These are phyloP conservation scores for Galaxias olidus DNA, from an alignment of 2,797 vertebrate genomes.

Conservation along the genomic window DNA sequence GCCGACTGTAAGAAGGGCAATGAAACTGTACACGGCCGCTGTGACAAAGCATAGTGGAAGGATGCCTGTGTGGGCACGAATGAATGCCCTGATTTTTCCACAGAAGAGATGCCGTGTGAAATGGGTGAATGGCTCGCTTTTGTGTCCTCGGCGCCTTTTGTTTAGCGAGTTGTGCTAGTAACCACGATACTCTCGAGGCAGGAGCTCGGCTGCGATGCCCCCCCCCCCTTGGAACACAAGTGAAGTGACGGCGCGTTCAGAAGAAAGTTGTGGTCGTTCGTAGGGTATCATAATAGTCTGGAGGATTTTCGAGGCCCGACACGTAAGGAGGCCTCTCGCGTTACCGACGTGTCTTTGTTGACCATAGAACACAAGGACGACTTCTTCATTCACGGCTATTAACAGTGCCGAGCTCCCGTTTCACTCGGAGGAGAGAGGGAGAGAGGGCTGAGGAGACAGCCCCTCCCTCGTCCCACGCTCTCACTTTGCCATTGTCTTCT, in stretches of 20 bases:
- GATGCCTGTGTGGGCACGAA: conserved; percentile 38
- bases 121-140: conserved; percentile 50
- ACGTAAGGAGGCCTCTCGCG: conserved; percentile 5
- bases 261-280: no score
- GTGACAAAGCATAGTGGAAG: conserved; percentile 55
- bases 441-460: conserved; percentile 19
- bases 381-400: conserved; percentile 42
- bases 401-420: conserved; percentile 45
- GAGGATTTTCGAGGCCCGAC: no score
- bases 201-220: no score
- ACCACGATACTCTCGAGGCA: conserved; percentile 27
- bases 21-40: conserved; percentile 57
- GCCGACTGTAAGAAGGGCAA: conserved; percentile 52
- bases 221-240: no score
- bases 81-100: conserved; percentile 53
- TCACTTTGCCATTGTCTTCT: conserved; percentile 41
- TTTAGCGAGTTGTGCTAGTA: conserved; percentile 40
- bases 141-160: conserved; percentile 28
- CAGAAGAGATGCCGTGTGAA: conserved; percentile 33
- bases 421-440: not conserved
- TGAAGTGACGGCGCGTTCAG: no score
- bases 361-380: not conserved
- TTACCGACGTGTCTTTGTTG: conserved; percentile 24
- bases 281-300: no score
- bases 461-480: not conserved